Evolutionary conservation across 2,888 invertebrate species (phyloP), one percentile per base, ranked within the genome.

Genomic region (Eucriotettix oculatus): DNA sequence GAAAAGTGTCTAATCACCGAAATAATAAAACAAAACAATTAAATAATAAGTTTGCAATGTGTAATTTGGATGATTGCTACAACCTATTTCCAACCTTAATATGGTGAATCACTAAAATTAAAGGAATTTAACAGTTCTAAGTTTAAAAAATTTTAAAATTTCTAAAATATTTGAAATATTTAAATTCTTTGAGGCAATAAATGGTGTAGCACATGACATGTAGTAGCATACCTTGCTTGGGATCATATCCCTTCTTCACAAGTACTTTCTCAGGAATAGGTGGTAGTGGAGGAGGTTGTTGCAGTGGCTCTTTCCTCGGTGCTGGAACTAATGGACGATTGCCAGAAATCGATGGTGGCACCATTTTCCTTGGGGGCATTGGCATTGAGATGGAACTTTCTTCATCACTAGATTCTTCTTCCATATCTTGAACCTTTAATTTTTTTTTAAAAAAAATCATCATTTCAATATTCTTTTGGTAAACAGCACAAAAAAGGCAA

Each of bases 231-330:
- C 79, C 78, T 71, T 85, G 86, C 74, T 92, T 98, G 0, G 98
- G 98, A 80, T 99, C 93, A 72, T 99, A 99, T 72, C 94, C 94
- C 67, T 84, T 85, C 73, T 94, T 93, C 62, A 99, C 93, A 53
- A 98, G 81, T 41, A 97, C 95, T 70, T 94, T 90, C 71, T 95
- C 96, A 17, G 90, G 86, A 1, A 86, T 83, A 17, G 94, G 93
- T 10, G 95, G 92, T 65, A 91, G 71, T 44, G 90, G 88, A 0
- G 89, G 86, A 16, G 80, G 80, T 58, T 76, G 81, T 65, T 71
- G 70, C 17, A 71, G 67, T n/a, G 71, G 70, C 16, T 68, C 71
- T 55, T 76, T 76, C 16, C 78, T 16, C 52, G 61, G 16, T 55
- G 60, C 54, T 14, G 65, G 63, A 14, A 61, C 61, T 12, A 61